Evolutionary conservation across 2,888 invertebrate species (phyloP).

Genomic region (Spilosoma lubricipeda): DNA sequence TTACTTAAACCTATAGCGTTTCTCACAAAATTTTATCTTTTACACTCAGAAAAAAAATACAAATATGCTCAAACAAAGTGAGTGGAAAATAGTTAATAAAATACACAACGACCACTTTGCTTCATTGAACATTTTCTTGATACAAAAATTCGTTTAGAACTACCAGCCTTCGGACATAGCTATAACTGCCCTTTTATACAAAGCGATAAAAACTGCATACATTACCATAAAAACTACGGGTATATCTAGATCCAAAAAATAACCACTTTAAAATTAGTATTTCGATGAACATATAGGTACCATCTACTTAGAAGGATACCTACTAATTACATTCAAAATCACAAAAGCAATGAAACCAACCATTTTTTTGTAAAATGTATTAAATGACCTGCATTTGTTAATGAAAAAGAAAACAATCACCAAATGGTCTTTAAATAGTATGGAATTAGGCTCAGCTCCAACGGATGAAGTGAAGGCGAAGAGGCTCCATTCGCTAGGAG

Average conservation of each 20-base stretch:
- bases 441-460: no score
- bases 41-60: conserved; percentile 25
- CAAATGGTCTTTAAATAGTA: no score
- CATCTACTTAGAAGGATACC: neutral
- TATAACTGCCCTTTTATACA: conserved; percentile 44
- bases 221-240: conserved; percentile 1
- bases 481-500: no score
- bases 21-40: no score
- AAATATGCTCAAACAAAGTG: conserved; percentile 41
- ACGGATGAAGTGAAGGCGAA: no score
- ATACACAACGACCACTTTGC: conserved; percentile 44
- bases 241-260: neutral
- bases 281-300: neutral
- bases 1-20: conserved; percentile 18
- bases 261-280: neutral
- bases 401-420: no score
- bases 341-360: neutral
- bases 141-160: conserved; percentile 48
- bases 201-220: conserved; percentile 24
- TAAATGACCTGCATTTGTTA: neutral
- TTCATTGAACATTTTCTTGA: conserved; percentile 28
- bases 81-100: conserved; percentile 35
- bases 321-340: neutral
- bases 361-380: neutral
- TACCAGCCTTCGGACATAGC: conserved; percentile 50